Evolutionary conservation across 2,797 vertebrate genomes (phyloP).

Genomic region (Hippocampus kuda): DNA sequence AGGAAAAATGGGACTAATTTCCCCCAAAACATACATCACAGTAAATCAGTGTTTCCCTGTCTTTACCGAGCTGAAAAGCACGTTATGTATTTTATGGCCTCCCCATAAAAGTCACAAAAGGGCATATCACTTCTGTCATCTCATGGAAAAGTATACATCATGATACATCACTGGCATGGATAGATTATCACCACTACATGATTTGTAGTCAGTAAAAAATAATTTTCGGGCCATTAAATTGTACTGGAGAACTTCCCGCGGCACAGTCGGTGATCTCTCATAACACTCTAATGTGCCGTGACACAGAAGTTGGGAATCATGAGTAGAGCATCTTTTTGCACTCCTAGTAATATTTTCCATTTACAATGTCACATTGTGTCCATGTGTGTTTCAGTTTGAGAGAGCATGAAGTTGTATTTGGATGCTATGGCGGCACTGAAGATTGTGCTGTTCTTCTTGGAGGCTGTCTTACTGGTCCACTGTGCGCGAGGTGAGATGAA

Average conservation of each 20-base stretch:
- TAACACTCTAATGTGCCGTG: too few species aligned
- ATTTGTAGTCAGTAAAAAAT: background rate
- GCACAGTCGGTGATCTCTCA: background rate
- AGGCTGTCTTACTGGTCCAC: constrained; percentile 52
- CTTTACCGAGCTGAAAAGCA: background rate
- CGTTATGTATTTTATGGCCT: background rate
- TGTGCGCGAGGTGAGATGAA: constrained; percentile 58
- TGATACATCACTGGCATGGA: background rate
- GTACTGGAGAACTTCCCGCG: background rate
- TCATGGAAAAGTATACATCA: background rate
- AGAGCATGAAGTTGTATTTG: constrained; percentile 6
- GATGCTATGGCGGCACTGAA: constrained; percentile 53
- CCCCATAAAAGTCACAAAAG: background rate
- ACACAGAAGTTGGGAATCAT: background rate
- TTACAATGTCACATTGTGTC: background rate
- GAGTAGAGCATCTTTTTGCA: background rate
- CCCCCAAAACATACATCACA: background rate
- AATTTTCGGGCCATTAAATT: background rate
- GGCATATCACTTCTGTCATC: too few species aligned
- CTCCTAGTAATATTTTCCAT: constrained; percentile 1
- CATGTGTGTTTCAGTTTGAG: constrained; percentile 47
- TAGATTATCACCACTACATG: background rate
- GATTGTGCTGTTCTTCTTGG: constrained; percentile 51
- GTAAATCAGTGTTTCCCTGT: background rate
- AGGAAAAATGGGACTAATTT: background rate